A percentile compares a stretch with the other conserved stretches of the same genome.
Evolutionary conservation across 2,888 invertebrate genomes (phyloP).

Genomic region (Oscheius sp.): DNA sequence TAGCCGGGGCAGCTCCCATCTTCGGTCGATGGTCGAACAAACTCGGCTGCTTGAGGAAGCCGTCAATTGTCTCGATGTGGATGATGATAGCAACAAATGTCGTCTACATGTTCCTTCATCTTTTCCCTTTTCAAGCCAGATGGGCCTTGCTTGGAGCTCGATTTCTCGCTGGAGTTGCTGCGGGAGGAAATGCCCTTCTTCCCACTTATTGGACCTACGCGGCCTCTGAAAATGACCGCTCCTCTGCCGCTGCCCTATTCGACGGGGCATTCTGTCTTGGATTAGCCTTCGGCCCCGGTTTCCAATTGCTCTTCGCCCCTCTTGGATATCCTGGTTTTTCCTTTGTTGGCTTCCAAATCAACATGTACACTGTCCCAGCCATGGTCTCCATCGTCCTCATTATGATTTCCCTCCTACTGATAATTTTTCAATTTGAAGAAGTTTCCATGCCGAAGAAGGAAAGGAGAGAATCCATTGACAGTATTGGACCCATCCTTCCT

Average conservation of each 20-base stretch:
- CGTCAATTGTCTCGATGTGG: conserved; percentile 23
- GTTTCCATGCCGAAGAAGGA: conserved; percentile 27
- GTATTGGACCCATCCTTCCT: conserved; percentile 21
- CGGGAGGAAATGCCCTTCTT: conserved; percentile 40
- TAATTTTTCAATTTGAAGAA: conserved; percentile 33
- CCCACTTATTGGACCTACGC: conserved; percentile 42
- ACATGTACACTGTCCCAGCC: conserved; percentile 39
- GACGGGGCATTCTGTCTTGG: conserved; percentile 39
- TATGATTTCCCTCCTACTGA: conserved; percentile 18
- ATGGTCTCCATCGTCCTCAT: conserved; percentile 20
- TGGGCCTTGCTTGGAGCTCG: conserved; percentile 18
- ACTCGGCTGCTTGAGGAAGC: conserved; percentile 26
- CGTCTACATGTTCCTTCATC: conserved; percentile 21
- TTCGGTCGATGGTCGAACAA: conserved; percentile 40
- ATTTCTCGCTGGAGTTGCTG: conserved; percentile 25
- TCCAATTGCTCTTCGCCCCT: conserved; percentile 32
- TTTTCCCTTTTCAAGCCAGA: background rate
- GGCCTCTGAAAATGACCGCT: conserved; percentile 29
- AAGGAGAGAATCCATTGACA: conserved; percentile 26
- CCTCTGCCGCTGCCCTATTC: conserved; percentile 36
- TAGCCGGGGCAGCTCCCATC: conserved; percentile 40
- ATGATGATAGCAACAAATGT: conserved; percentile 29
- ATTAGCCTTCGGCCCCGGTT: conserved; percentile 37
- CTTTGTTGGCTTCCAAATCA: conserved; percentile 11
- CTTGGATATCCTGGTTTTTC: conserved; percentile 21